These are phyloP conservation scores for Amphiprion percula DNA, from an alignment of 2,113 vertebrate species.

Conservation along the genomic window DNA sequence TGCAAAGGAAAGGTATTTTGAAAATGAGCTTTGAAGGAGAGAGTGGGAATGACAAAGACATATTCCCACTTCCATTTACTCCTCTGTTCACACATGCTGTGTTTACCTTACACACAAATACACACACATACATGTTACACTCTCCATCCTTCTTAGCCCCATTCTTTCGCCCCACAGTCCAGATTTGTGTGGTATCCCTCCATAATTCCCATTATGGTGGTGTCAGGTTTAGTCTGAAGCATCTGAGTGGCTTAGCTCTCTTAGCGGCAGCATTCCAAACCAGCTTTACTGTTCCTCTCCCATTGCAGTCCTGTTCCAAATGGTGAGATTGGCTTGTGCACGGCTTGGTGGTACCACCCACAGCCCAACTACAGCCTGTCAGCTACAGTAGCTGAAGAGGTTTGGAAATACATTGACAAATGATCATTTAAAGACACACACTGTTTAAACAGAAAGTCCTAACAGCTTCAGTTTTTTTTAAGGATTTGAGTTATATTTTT, in stretches of 20 bases:
- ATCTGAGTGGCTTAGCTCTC: slow-evolving; percentile 77
- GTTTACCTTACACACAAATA: slow-evolving; percentile 26
- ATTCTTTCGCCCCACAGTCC: slow-evolving; percentile 33
- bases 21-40: background rate
- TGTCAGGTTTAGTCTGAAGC: slow-evolving; percentile 69
- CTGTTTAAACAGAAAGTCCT: too few relatives aligned
- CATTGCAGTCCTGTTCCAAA: slow-evolving; percentile 49
- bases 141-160: slow-evolving; percentile 24
- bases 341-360: slow-evolving; percentile 10
- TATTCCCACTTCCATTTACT: background rate
- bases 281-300: slow-evolving; percentile 68
- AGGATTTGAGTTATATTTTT: too few relatives aligned
- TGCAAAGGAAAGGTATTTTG: background rate
- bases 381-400: slow-evolving; percentile 10
- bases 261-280: slow-evolving; percentile 67
- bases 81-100: background rate
- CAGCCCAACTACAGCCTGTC: slow-evolving; percentile 17
- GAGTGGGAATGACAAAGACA: background rate
- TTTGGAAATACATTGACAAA: slow-evolving; percentile 12
- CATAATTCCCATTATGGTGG: slow-evolving; percentile 66
- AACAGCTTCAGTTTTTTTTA: too few relatives aligned
- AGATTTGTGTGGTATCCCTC: slow-evolving; percentile 70
- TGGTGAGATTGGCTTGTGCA: slow-evolving; percentile 38
- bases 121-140: slow-evolving; percentile 3
- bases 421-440: background rate